Evolutionary conservation across 2,797 vertebrate genomes (phyloP), one percentile per base, ranked within the genome.

Genomic region (Diplodus puntazzo): DNA sequence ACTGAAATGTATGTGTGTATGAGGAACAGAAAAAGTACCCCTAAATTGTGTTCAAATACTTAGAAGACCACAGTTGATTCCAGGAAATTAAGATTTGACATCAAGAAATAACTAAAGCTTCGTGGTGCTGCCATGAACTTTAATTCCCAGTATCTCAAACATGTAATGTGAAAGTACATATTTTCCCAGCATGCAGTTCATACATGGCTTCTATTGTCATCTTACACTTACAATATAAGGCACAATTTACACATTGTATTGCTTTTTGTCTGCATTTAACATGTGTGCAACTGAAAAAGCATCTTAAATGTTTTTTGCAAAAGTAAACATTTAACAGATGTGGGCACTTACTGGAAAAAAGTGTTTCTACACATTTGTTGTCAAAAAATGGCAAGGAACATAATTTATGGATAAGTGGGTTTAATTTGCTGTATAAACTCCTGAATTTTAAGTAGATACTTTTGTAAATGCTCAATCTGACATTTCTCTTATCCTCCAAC

Each of bases 81-180:
- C 17, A 39, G 16, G 52, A 60, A 58, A 39, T 2, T 14, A 20
- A 60, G 1, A 27, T 42, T 27, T 17, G 13, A 23, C 18, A 18
- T 13, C 11, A 53, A 59, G 20, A 72, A 55, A 39, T 50, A 21
- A 27, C 62, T 4, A 46, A 43, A 52, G 7, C 5, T 45, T 68
- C 68, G 25, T 49, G 43, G n/a, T 42, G 62, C 34, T 65, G 53
- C 75, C 69, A 67, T 52, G 25, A 69, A 69, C 50, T 81, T 87
- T 77, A 70, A 52, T 87, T 69, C n/a, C 42, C 67, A 68, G 17
- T 13, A 50, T 53, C 8, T 70, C 42, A 53, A 55, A 70, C 20
- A 71, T 54, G 4, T 17, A n/a, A 75, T 12, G 21, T 79, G 48
- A 73, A 65, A 46, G 27, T 23, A 42, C 11, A 30, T 68, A 18